phyloP scores from a whole-genome alignment of 2,888 invertebrate genomes.

The Strigamia maritima region DNA sequence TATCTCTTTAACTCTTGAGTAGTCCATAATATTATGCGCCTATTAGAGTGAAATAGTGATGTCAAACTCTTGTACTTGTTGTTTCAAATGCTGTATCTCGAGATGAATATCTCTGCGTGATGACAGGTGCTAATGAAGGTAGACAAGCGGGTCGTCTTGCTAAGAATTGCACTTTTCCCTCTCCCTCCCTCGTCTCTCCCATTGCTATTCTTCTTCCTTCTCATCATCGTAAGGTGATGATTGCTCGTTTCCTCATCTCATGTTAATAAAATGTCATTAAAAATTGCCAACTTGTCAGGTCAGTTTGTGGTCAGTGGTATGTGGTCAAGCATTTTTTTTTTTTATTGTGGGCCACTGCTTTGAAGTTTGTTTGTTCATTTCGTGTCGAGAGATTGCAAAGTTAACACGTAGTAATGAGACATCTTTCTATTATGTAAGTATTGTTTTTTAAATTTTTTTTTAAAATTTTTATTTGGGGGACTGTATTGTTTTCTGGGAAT shows the following conservation, averaged over 20 bases:
- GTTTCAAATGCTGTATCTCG: background rate
- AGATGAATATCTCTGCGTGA: conserved; percentile 2
- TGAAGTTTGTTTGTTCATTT: background rate
- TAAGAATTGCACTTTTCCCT: background rate
- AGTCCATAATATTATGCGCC: background rate
- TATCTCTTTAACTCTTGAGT: background rate
- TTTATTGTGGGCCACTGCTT: background rate
- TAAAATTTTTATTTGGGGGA: background rate
- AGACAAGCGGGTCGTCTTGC: background rate
- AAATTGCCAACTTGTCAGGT: conserved; percentile 21
- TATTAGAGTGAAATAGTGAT: conserved; percentile 13
- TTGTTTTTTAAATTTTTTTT: background rate
- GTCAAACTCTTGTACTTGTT: conserved; percentile 13
- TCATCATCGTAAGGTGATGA: conserved; percentile 26
- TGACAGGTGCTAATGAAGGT: conserved; percentile 32
- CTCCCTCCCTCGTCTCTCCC: background rate
- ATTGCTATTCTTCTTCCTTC: background rate
- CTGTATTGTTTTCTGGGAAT: conserved; percentile 8
- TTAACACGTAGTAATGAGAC: background rate
- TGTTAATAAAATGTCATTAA: conserved; percentile 28
- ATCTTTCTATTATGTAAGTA: background rate
- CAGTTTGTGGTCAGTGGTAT: conserved; percentile 34
- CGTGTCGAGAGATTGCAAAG: background rate
- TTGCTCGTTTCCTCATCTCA: conserved; percentile 17
- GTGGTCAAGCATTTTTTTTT: conserved; percentile 26